Evolutionary conservation across 2,797 vertebrate species (phyloP).

Genomic region (Typhlichthys subterraneus): DNA sequence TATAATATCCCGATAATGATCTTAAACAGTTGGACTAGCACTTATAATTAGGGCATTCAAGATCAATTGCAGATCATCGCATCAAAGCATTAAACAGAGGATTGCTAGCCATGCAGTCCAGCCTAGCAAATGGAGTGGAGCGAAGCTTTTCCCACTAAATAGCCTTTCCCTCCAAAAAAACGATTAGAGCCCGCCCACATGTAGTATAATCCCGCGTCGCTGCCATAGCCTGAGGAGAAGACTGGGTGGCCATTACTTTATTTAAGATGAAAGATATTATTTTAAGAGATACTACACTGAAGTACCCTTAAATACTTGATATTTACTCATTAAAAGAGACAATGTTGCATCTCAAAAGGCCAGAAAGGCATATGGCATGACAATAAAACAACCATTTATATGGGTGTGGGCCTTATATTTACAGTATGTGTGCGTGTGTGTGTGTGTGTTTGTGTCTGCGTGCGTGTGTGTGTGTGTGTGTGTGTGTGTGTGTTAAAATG

Average conservation of each 20-base stretch:
- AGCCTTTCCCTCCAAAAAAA: constrained; percentile 47
- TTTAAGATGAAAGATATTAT: constrained; percentile 1
- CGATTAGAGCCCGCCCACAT: constrained; percentile 38
- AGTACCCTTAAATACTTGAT: constrained; percentile 39
- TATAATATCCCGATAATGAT: constrained; percentile 62
- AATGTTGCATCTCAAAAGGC: constrained; percentile 20
- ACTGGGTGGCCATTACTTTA: constrained; percentile 24
- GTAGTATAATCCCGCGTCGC: constrained; percentile 51
- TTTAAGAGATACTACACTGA: constrained; percentile 37
- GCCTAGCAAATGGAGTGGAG: constrained; percentile 50
- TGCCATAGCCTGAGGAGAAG: constrained; percentile 17
- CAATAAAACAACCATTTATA: constrained; percentile 52
- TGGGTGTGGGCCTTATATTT: constrained; percentile 19
- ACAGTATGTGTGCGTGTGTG: too few species aligned
- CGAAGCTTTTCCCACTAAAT: constrained; percentile 50
- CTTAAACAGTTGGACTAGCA: constrained; percentile 69
- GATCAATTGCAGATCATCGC: constrained; percentile 36
- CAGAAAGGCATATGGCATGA: constrained; percentile 33
- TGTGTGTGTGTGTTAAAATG: constrained; percentile 35
- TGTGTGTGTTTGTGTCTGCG: too few species aligned
- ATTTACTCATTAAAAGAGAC: constrained; percentile 46
- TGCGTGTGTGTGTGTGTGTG: constrained; percentile 11
- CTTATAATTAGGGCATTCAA: constrained; percentile 63
- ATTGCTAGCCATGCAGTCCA: constrained; percentile 26
- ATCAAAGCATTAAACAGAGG: constrained; percentile 58